Conservation (phyloP, 2,888 invertebrate species). For the Leptinotarsa tumamoca region DNA sequence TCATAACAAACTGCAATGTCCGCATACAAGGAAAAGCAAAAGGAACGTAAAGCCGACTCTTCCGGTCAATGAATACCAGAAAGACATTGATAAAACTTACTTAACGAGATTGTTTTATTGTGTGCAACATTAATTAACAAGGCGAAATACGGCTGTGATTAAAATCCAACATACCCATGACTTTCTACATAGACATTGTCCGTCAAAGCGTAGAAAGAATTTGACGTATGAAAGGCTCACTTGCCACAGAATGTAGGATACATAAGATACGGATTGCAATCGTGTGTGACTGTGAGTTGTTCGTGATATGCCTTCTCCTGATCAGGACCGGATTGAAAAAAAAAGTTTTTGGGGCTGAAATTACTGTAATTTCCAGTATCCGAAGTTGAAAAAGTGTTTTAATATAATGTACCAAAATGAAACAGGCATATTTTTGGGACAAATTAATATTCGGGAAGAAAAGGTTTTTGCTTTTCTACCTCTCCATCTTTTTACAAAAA, state of each 20-base stretch:
- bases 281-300: constrained; percentile 50
- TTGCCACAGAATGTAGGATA: constrained; percentile 44
- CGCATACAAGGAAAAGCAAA: background rate
- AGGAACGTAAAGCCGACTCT: background rate
- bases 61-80: constrained; percentile 28
- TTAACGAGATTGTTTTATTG: constrained; percentile 37
- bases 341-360: background rate
- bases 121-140: constrained; percentile 40
- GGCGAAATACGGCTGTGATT: constrained; percentile 34
- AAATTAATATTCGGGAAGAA: too few relatives aligned
- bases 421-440: too few relatives aligned
- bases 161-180: constrained; percentile 30
- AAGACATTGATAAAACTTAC: constrained; percentile 31
- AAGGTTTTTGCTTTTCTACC: too few relatives aligned
- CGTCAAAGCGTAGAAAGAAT: constrained; percentile 38
- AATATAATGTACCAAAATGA: too few relatives aligned
- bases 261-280: constrained; percentile 40
- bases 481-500: too few relatives aligned
- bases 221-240: constrained; percentile 31
- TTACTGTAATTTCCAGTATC: background rate
- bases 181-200: constrained; percentile 36
- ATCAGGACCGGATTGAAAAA: background rate
- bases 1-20: background rate
- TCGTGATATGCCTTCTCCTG: constrained; percentile 51
- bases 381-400: background rate